Evolutionary conservation across 2,888 invertebrate species (phyloP), one percentile per base, ranked within the genome.

Genomic region (Dasysyrphus tricinctus): DNA sequence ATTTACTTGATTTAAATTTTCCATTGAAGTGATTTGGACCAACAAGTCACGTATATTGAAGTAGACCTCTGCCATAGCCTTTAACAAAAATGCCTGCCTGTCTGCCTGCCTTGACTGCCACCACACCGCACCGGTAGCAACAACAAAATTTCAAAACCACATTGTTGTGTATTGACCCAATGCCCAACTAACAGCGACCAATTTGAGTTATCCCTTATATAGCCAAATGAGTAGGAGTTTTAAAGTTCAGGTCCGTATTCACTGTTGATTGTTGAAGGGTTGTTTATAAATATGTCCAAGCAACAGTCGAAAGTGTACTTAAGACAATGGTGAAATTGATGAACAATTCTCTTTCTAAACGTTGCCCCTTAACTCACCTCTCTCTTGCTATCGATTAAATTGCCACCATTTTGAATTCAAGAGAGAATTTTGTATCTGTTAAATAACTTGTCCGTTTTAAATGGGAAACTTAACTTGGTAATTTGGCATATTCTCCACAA

Each of bases 1-100:
- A 86, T 86, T 86, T 82, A 75, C 86, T 86, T 86, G 82, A 86
- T 82, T 86, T 86, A 75, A 86, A 86, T 70, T 79, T 79, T 86
- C 59, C 65, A 82, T 82, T 75, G 70, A 86, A 86, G 86, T 86
- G 86, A 82, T 86, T 86, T 75, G 70, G 61, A 63, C 82, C 86
- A 86, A 86, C 82, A 82, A 86, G 86, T 86, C 82, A 86, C 86
- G 86, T 86, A 54, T 14, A 37, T 8, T 37, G 51, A 54, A 39
- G 47, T 19, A 54, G 24, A 75, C n/a, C 54, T 29, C 16, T 42
- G 61, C 14, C n/a, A 3, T 24, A 59, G 19, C 24, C 59, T 61
- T 1, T 61, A 24, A 37, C 34, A 57, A 37, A 57, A 37, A 37
- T 16, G 16, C 34, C 56, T 56, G 51, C 24, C 42, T 32, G 24